Base-by-base conservation (phyloP, 2,888 invertebrate species). In the Eristalinus sepulchralis region DNA sequence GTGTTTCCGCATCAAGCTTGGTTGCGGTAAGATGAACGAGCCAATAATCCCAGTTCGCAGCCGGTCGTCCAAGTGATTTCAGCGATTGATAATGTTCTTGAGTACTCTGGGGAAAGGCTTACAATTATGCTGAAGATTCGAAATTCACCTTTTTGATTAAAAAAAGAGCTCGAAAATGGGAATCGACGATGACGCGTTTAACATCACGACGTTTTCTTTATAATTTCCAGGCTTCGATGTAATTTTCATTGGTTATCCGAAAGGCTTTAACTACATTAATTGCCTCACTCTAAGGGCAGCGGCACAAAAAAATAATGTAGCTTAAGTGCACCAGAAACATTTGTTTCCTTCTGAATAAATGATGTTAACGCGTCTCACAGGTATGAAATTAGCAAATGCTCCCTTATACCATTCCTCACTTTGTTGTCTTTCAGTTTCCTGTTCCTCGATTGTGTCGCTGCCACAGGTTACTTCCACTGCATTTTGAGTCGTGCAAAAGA, bases 41-140 rank as follows among this genome's bases (percentile, higher is more conserved):
- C 72, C 78, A 79, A 59, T 87, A 83, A 20, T 87, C 88, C 83
- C 77, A 78, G 36, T 71, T 76, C 2, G 20, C 34, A 1, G 77
- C 71, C 6, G 82, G 71, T 59, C 76, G 70, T 53, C 2, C 67
- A 9, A 72, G 66, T 6, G 68, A 20, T 55, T 34, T 76, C 6
- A 83, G 67, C 6, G 20, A 39, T 2, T 75, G 63, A 24, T 60
- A 64, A 10, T 67, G 67, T 11, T 27, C 27, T 66, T 39, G 57
- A 57, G 13, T 17, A 60, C 60, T 27, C 13, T 60, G 3, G 27
- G 13, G 6, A 60, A 22, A 24, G n/a, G 39, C 8, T 39, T 39
- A 3, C 39, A 39, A 39, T 39, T 2, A 2, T 4, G 39, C n/a
- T 39, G 39, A 39, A 13, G 8, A 39, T 2, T 39, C 39, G 2